Evolutionary conservation across 2,888 invertebrate species (phyloP).

Genomic region (Drosophila neoperkinsi): DNA sequence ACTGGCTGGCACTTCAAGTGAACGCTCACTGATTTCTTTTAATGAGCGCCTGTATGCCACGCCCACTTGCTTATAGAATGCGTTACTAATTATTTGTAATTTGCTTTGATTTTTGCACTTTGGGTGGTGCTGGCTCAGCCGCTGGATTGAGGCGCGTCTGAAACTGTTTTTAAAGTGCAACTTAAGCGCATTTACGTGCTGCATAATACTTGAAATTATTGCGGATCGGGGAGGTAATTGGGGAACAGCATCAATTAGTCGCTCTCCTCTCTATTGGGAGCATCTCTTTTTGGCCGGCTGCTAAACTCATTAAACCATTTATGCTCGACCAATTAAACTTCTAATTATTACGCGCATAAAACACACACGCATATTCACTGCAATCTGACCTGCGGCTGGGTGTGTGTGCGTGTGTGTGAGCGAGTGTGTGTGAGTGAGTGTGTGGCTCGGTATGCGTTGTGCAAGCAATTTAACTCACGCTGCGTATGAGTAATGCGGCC

Average conservation of each 20-base stretch:
- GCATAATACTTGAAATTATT: conserved; percentile 56
- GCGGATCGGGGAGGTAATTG: not conserved
- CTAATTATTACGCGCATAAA: conserved; percentile 54
- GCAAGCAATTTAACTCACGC: conserved; percentile 50
- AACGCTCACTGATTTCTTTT: conserved; percentile 45
- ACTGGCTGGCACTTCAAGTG: conserved; percentile 40
- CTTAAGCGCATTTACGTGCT: conserved; percentile 63
- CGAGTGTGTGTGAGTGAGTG: not conserved
- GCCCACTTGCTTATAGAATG: conserved; percentile 38
- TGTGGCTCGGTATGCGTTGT: conserved; percentile 7
- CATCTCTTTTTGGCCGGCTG: conserved; percentile 19
- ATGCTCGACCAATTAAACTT: conserved; percentile 68
- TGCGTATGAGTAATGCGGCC: conserved; percentile 66
- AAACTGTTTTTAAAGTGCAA: conserved; percentile 49
- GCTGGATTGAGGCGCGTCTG: not conserved
- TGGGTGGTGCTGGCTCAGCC: not conserved
- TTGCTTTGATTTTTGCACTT: conserved; percentile 65
- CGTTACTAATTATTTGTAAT: conserved; percentile 74
- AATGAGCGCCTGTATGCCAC: conserved; percentile 56
- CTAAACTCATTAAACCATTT: conserved; percentile 55
- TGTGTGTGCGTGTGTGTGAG: not conserved
- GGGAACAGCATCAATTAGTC: conserved; percentile 20
- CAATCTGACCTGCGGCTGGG: conserved; percentile 46
- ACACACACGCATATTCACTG: not conserved
- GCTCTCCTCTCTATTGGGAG: not conserved